Conservation (phyloP, 1,140 invertebrate species). For the Pantala flavescens region DNA sequence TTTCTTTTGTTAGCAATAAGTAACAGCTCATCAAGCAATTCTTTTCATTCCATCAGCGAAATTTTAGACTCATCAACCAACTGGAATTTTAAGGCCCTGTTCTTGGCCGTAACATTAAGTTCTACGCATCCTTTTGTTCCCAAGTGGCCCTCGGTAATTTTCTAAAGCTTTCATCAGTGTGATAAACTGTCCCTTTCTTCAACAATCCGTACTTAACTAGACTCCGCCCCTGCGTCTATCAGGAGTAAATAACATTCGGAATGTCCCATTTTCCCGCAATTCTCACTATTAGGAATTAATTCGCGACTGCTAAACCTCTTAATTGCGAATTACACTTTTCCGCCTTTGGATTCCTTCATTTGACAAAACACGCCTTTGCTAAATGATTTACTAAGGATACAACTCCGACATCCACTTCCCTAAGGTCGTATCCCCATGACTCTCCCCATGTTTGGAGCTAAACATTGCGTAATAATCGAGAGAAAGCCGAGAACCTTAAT, state of each 20-base stretch:
- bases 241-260: too few species aligned
- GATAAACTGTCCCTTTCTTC: background rate
- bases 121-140: background rate
- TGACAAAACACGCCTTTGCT: background rate
- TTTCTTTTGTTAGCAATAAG: background rate
- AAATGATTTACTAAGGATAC: background rate
- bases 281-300: background rate
- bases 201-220: background rate
- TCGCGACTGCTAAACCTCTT: background rate
- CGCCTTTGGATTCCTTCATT: background rate
- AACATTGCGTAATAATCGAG: conserved; percentile 11
- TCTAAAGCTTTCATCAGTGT: background rate
- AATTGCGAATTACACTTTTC: background rate
- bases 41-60: background rate
- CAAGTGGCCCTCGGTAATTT: background rate
- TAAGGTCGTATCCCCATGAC: background rate
- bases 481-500: background rate
- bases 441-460: background rate
- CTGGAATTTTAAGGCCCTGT: background rate
- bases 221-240: background rate
- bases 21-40: background rate
- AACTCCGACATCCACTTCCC: background rate
- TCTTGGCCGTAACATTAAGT: background rate
- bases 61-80: background rate
- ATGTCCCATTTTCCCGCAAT: background rate